phyloP scores from a whole-genome alignment of 2,888 invertebrate species.

The Euzophera pinguis region DNA sequence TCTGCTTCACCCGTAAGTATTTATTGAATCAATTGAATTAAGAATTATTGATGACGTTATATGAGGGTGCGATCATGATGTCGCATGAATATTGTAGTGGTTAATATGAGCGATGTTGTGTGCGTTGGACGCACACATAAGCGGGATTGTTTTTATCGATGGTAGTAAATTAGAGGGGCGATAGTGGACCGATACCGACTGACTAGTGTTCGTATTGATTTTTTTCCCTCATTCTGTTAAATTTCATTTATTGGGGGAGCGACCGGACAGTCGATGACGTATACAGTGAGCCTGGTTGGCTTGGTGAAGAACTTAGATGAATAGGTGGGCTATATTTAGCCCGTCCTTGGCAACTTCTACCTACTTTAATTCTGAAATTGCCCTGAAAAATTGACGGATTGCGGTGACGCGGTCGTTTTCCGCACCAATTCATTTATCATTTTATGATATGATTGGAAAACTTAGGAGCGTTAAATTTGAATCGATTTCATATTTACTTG shows the following conservation, averaged over 20 bases:
- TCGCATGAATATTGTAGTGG: slow-evolving; percentile 61
- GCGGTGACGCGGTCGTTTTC: neutral
- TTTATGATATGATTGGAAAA: slow-evolving; percentile 4
- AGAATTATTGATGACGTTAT: slow-evolving; percentile 58
- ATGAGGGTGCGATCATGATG: slow-evolving; percentile 57
- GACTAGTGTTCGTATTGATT: slow-evolving; percentile 71
- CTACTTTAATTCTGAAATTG: slow-evolving; percentile 3
- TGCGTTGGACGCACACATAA: slow-evolving; percentile 44
- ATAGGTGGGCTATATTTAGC: slow-evolving; percentile 10
- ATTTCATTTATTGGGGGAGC: slow-evolving; percentile 79
- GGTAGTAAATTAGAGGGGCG: slow-evolving; percentile 72
- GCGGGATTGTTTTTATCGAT: slow-evolving; percentile 68
- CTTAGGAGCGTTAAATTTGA: neutral
- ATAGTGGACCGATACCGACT: slow-evolving; percentile 65
- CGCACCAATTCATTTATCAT: neutral
- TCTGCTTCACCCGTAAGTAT: slow-evolving; percentile 71
- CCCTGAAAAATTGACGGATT: slow-evolving; percentile 6
- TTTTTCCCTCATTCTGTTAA: slow-evolving; percentile 80
- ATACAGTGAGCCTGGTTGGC: slow-evolving; percentile 26
- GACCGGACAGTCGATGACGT: slow-evolving; percentile 57
- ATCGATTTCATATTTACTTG: too few relatives aligned
- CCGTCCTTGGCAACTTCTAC: slow-evolving; percentile 12
- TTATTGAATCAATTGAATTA: slow-evolving; percentile 33
- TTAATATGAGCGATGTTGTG: slow-evolving; percentile 36
- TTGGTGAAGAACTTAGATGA: slow-evolving; percentile 28